Percentiles rank a stretch among this genome's conserved stretches.
Evolutionary conservation across 2,113 vertebrate genomes (phyloP).

Genomic region (Elaphurus davidianus): DNA sequence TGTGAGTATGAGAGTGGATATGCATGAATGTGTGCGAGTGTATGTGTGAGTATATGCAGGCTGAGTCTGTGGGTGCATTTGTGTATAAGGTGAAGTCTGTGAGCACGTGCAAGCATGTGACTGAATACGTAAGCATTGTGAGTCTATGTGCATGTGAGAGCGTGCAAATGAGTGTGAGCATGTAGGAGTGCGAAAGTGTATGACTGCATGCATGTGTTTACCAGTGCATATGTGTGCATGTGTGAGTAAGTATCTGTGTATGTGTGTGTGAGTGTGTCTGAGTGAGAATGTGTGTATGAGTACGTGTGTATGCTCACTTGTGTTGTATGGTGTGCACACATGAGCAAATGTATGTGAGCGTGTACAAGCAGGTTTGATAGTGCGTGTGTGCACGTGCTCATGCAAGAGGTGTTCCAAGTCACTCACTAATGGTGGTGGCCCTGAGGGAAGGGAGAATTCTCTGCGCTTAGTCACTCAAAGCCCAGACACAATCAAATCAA

Average conservation of each 20-base stretch:
- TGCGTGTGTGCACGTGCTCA: neutral
- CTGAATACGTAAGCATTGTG: neutral
- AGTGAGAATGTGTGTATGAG: neutral
- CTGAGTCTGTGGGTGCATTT: neutral
- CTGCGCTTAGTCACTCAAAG: constrained; percentile 13
- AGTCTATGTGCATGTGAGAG: neutral
- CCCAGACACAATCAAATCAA: neutral
- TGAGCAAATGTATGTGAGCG: neutral
- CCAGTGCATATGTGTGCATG: neutral
- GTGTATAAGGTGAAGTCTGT: neutral
- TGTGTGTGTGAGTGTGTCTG: neutral
- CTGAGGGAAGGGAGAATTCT: neutral
- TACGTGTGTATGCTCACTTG: neutral
- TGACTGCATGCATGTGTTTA: neutral
- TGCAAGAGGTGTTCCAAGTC: neutral
- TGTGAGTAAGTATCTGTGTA: neutral
- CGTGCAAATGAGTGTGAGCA: neutral
- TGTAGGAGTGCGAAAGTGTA: neutral
- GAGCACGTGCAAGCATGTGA: neutral
- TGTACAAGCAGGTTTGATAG: neutral
- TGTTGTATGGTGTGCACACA: neutral
- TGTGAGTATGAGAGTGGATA: neutral
- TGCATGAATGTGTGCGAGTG: neutral
- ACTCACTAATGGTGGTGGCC: neutral
- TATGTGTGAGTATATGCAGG: neutral